These are phyloP conservation scores for Amniataba percoides DNA, from an alignment of 2,797 vertebrate genomes.

Conservation along the genomic window DNA sequence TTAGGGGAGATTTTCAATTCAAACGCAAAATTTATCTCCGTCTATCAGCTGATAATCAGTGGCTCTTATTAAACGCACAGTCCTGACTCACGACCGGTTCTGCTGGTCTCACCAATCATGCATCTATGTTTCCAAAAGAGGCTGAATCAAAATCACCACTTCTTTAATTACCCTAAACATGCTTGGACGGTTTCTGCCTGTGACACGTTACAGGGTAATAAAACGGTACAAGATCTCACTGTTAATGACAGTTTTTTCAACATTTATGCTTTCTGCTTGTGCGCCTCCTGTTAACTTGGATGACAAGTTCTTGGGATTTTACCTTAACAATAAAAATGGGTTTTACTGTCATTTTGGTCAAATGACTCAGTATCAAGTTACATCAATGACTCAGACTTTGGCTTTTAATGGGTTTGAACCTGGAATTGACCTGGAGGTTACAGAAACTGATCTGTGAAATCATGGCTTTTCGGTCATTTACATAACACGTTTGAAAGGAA, in stretches of 20 bases:
- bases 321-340: not conserved
- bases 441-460: constrained; percentile 10
- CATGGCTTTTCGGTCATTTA: not conserved
- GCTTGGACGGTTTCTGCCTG: constrained; percentile 34
- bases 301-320: not conserved
- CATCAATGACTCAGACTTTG: constrained; percentile 1
- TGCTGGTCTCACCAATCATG: constrained; percentile 30
- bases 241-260: constrained; percentile 7
- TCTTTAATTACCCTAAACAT: constrained; percentile 29
- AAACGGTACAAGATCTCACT: not conserved
- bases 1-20: constrained; percentile 53
- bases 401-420: not conserved
- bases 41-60: constrained; percentile 51
- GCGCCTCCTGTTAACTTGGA: not conserved
- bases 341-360: not conserved
- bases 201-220: constrained; percentile 14
- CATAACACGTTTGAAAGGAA: not conserved
- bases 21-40: constrained; percentile 47
- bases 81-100: constrained; percentile 33
- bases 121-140: constrained; percentile 21
- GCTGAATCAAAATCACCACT: constrained; percentile 27
- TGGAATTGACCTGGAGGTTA: not conserved
- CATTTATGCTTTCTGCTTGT: not conserved
- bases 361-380: constrained; percentile 7
- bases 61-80: constrained; percentile 49